Conservation (phyloP, 2,797 vertebrate species). For the Alosa sapidissima region DNA sequence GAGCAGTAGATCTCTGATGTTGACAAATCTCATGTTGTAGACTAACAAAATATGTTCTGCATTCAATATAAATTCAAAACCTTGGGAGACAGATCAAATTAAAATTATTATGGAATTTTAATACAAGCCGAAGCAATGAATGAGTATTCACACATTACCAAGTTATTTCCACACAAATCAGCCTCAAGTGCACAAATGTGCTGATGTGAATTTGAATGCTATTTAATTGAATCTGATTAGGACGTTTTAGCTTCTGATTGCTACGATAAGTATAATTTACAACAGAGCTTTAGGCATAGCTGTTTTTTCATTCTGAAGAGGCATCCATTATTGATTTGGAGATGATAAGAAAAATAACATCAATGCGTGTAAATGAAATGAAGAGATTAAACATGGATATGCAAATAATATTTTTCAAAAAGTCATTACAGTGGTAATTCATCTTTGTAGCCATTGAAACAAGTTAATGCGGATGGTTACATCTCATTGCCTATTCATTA, state of each 20-base stretch:
- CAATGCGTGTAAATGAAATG: slow-evolving; percentile 55
- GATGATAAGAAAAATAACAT: slow-evolving; percentile 44
- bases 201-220: background rate
- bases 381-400: slow-evolving; percentile 58
- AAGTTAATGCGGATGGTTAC: slow-evolving; percentile 70
- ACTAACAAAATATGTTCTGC: background rate
- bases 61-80: background rate
- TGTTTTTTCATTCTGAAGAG: background rate
- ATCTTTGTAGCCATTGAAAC: slow-evolving; percentile 70
- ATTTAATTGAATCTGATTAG: slow-evolving; percentile 1
- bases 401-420: slow-evolving; percentile 67
- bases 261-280: background rate
- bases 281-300: background rate
- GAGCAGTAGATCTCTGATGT: background rate
- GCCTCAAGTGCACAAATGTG: background rate
- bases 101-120: background rate
- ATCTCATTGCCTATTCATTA: slow-evolving; percentile 75
- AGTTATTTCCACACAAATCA: background rate
- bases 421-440: slow-evolving; percentile 69
- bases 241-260: background rate
- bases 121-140: background rate
- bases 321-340: slow-evolving; percentile 23
- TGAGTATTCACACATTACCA: background rate
- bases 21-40: background rate
- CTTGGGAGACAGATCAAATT: background rate